Evolutionary conservation across 35 echinoderm and acorn worm species (phyloP).

Genomic region (Apostichopus californicus): DNA sequence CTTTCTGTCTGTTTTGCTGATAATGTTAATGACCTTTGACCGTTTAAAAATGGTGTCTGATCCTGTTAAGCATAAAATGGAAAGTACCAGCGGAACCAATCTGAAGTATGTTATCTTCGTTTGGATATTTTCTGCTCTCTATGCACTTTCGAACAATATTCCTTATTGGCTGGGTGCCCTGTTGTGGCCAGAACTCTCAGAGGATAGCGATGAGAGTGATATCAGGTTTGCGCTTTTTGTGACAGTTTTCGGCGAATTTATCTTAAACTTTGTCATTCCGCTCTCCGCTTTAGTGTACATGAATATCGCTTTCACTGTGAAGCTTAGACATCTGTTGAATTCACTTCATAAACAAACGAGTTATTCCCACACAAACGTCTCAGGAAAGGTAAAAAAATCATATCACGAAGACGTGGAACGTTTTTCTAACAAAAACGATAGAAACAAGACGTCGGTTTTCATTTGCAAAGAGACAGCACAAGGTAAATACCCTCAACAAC

Average conservation of each 20-base stretch:
- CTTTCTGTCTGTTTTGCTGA: background rate
- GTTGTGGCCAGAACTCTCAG: background rate
- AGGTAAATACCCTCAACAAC: background rate
- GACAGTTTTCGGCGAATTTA: background rate
- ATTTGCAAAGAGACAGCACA: background rate
- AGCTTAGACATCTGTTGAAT: background rate
- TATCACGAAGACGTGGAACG: background rate
- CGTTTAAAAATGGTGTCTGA: slow-evolving; percentile 3
- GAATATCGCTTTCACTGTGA: background rate
- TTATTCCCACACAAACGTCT: background rate
- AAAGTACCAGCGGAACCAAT: background rate
- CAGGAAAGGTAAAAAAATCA: background rate
- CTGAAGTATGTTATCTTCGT: background rate
- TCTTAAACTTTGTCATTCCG: slow-evolving; percentile 15
- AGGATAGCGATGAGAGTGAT: background rate
- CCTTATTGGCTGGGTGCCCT: background rate
- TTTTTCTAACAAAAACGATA: background rate
- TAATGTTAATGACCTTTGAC: slow-evolving; percentile 16
- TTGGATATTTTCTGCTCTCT: slow-evolving; percentile 2
- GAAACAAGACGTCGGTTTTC: background rate
- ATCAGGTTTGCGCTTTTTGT: background rate
- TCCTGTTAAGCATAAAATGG: slow-evolving; percentile 4
- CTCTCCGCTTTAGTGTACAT: background rate
- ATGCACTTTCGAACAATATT: background rate
- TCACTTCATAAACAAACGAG: background rate